phyloP scores from a whole-genome alignment of 2,888 invertebrate genomes.

The Thysanoteuthis rhombus region DNA sequence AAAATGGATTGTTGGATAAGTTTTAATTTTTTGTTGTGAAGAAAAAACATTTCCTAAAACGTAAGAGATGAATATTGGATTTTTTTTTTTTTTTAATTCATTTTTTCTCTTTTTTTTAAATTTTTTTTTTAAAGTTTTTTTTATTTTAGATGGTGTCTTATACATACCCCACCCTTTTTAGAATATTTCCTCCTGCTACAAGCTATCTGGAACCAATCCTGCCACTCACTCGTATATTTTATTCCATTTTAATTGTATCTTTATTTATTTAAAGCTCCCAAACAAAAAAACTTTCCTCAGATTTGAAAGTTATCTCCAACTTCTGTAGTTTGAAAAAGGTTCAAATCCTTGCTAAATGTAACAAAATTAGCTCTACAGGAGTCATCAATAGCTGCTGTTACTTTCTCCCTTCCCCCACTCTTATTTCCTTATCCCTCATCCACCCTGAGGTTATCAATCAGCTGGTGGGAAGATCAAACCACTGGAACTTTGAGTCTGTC shows the following conservation, averaged over 20 bases:
- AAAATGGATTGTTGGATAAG: conserved; percentile 33
- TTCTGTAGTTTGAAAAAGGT: conserved; percentile 19
- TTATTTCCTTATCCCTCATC: neutral
- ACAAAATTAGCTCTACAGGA: conserved; percentile 14
- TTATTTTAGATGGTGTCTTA: conserved; percentile 33
- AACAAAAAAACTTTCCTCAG: neutral
- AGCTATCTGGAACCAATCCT: conserved; percentile 33
- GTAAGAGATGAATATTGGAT: conserved; percentile 25
- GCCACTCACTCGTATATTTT: conserved; percentile 25
- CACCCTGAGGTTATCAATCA: conserved; percentile 12
- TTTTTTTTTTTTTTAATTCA: neutral
- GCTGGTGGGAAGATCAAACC: neutral
- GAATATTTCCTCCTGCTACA: conserved; percentile 28
- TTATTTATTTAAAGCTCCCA: conserved; percentile 30
- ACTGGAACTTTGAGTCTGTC: neutral
- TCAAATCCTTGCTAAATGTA: neutral
- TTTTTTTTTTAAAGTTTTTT: neutral
- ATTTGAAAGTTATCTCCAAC: conserved; percentile 26
- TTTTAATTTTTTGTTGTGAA: conserved; percentile 32
- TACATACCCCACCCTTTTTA: conserved; percentile 14
- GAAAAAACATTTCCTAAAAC: conserved; percentile 28
- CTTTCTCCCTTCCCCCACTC: neutral
- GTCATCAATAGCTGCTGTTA: conserved; percentile 30
- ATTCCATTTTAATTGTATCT: conserved; percentile 28
- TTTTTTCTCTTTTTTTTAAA: neutral